These are phyloP conservation scores for Acyrthosiphon pisum DNA, from an alignment of 1,140 invertebrate genomes.

Conservation along the genomic window DNA sequence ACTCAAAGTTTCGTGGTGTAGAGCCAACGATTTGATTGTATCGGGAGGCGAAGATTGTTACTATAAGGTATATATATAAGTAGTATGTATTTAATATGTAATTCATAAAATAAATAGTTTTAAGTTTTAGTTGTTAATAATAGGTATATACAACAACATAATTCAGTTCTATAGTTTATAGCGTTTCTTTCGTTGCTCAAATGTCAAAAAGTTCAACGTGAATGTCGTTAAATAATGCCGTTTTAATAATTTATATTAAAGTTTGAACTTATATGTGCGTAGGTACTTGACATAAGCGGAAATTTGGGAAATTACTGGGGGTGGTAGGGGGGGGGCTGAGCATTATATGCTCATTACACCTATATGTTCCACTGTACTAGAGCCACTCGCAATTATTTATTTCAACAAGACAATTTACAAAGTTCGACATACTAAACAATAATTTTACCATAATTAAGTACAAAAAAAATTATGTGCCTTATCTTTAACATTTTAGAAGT, in stretches of 20 bases:
- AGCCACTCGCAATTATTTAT: no score
- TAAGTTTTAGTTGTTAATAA: background rate
- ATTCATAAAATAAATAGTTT: background rate
- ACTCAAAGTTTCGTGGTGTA: constrained; percentile 87
- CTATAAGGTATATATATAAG: constrained; percentile 74
- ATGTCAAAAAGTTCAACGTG: background rate
- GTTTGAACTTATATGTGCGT: no score
- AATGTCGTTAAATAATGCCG: background rate
- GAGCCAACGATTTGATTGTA: constrained; percentile 84
- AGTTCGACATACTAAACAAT: no score
- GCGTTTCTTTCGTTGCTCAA: background rate
- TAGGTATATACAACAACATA: background rate
- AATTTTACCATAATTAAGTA: no score
- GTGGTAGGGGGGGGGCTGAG: no score
- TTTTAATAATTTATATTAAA: background rate
- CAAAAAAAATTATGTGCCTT: no score
- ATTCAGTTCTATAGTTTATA: background rate
- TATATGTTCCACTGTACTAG: no score
- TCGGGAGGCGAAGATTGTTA: constrained; percentile 95
- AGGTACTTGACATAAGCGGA: no score
- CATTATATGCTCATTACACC: no score
- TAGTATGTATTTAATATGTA: background rate
- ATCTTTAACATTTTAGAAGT: no score
- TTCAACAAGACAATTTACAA: no score
- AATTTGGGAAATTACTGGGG: no score